Evolutionary conservation across 2,797 vertebrate species (phyloP), one percentile per base, ranked within the genome.

Genomic region (Epinephelus malabaricus): DNA sequence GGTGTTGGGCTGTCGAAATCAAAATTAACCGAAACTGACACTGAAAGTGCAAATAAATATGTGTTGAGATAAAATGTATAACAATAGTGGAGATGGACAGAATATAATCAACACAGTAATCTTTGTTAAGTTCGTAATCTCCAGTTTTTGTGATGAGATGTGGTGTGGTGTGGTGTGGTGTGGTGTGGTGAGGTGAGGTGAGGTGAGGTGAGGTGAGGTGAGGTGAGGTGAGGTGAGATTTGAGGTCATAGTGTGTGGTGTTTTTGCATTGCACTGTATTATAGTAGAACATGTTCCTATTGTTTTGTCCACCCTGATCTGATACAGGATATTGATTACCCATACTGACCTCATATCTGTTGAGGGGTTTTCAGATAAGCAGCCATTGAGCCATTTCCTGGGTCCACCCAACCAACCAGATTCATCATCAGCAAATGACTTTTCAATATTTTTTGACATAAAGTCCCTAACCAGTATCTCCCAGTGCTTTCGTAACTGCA

Each of bases 261-360:
- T 17, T 51, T 46, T 51, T 45, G 13, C 21, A 53, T 47, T 59
- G 18, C 8, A 27, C 17, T 59, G 25, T 15, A 65, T 27, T 17
- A 53, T 1, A 46, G 15, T 14, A 2, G 6, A 56, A 25, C 9
- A 1, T 18, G 56, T 49, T 47, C 6, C n/a, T 25, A 47, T 50
- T 69, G 15, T 64, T 69, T 69, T n/a, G 45, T 50, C 43, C 69
- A 70, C 0, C 5, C 34, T 60, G 64, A 69, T 21, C 10, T 21
- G 27, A 53, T 34, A 34, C 43, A 69, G 34, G 15, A 21, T 53
- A 63, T 51, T 38, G 59, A 69, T 65, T 0, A 0, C 46, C 18
- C 14, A 10, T n/a, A 38, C 6, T 56, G 68, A 71, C 19, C 55
- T 38, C 54, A 30, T n/a, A 43, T 71, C 18, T 55, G 19, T 65